These are phyloP conservation scores for Rhombomys opimus DNA, from an alignment of 2,113 vertebrate genomes.

Conservation along the genomic window DNA sequence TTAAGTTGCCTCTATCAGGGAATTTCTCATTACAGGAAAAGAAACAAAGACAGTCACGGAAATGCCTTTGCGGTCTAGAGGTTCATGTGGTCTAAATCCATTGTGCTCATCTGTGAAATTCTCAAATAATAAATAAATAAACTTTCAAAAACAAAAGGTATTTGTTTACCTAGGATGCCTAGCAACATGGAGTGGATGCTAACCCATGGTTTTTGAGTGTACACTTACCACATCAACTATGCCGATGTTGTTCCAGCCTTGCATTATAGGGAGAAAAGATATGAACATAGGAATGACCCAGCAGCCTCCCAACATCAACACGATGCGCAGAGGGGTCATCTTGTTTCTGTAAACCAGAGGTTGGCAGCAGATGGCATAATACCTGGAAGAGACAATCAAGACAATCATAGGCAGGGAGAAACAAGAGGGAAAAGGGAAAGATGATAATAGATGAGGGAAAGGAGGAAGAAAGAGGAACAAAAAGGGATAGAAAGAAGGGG, in stretches of 20 bases:
- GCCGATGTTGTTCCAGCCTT: slow-evolving; percentile 99
- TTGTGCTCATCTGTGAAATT: not conserved
- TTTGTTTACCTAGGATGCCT: slow-evolving; percentile 33
- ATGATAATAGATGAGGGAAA: not conserved
- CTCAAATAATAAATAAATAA: not conserved
- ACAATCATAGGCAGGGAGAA: not conserved
- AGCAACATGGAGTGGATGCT: not conserved
- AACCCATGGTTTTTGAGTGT: not conserved
- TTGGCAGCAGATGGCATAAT: slow-evolving; percentile 99
- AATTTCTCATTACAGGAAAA: not conserved
- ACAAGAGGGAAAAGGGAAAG: not conserved
- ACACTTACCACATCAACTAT: slow-evolving; percentile 95
- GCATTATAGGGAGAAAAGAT: slow-evolving; percentile 99
- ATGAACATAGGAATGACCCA: slow-evolving; percentile 98
- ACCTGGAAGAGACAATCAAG: slow-evolving; percentile 85
- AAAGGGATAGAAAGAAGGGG: not conserved
- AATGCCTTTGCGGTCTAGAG: not conserved
- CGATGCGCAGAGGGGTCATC: slow-evolving; percentile 96
- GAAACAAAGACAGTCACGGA: not conserved
- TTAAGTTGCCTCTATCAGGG: not conserved
- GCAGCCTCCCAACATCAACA: slow-evolving; percentile 97
- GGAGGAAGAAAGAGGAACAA: not conserved
- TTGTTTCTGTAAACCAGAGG: slow-evolving; percentile 98
- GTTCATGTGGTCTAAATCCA: not conserved
- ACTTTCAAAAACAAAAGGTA: not conserved